Evolutionary conservation across 2,113 vertebrate species (phyloP).

Genomic region (pig (Sus scrofa)): DNA sequence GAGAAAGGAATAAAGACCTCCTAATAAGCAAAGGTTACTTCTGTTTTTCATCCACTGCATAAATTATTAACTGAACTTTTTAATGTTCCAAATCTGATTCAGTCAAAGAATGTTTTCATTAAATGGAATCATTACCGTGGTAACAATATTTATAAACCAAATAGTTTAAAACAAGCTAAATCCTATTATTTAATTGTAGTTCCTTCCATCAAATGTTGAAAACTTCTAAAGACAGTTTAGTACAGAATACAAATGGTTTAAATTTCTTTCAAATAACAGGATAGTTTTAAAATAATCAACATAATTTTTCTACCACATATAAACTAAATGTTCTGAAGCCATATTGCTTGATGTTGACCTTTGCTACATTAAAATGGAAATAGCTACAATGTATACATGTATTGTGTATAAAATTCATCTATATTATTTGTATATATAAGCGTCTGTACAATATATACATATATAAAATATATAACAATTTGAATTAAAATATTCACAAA

Average conservation of each 20-base stretch:
- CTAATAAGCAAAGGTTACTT: constrained; percentile 7
- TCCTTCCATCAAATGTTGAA: background rate
- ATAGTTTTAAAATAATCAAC: background rate
- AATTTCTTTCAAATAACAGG: constrained; percentile 3
- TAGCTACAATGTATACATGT: no score
- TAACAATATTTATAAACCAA: background rate
- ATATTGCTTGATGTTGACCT: background rate
- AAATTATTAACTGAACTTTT: constrained; percentile 5
- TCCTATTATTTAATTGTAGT: background rate
- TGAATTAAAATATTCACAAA: background rate
- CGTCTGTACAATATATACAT: background rate
- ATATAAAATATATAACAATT: background rate
- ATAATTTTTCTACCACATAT: background rate
- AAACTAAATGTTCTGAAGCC: background rate
- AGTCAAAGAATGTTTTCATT: constrained; percentile 5
- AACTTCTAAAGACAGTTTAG: background rate
- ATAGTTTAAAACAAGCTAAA: background rate
- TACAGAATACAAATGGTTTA: background rate
- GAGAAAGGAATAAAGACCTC: background rate
- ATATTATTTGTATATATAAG: background rate
- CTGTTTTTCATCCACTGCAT: background rate
- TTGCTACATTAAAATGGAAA: background rate
- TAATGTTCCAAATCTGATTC: background rate
- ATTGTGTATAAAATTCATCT: background rate
- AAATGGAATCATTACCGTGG: background rate